Evolutionary conservation across 2,797 vertebrate genomes (phyloP), one percentile per base, ranked within the genome.

Genomic region (Fistularia tabacaria): DNA sequence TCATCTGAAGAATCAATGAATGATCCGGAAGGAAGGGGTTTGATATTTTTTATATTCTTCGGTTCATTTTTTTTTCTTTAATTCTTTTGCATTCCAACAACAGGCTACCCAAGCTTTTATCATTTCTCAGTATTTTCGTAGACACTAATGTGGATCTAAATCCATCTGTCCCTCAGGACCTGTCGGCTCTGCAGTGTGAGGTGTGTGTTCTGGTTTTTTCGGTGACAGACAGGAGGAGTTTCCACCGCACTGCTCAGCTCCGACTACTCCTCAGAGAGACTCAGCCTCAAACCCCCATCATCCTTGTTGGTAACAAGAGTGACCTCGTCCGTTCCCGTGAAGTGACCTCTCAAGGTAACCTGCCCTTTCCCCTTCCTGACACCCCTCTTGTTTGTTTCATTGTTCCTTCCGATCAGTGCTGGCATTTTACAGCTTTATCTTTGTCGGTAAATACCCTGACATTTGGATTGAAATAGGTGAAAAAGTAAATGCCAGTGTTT

Each of bases 281-380:
- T 7, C 90, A 92, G 59, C 92, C 90, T 0, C 90, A 93, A 39
- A 90, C 92, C 40, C 93, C 93, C 52, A 91, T 94, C 70, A 93
- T 94, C 82, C 88, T 95, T 1, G 93, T 93, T 3, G 93, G 92
- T 55, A 95, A 95, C 77, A 95, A 95, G 84, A 94, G 92, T 1
- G 93, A 95, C 77, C 86, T 95, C 3, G 93, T 92, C 0, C 91
- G 93, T 47, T 92, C 92, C 0, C 82, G 93, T 14, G 93, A 94
- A 62, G 92, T 94, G 51, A 90, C 88, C 9, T 54, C 82, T 38
- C 91, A 94, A 80, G 93, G 93, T 95, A 66, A n/a, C 1, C 4
- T 14, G 7, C 36, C 1, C 10, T 38, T 15, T 55, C 6, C 9
- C 6, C 11, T n/a, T 43, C 15, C 0, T 6, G 1, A 11, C 41